phyloP scores from a whole-genome alignment of 2,888 invertebrate species.

The Schizotus pectinicornis region DNA sequence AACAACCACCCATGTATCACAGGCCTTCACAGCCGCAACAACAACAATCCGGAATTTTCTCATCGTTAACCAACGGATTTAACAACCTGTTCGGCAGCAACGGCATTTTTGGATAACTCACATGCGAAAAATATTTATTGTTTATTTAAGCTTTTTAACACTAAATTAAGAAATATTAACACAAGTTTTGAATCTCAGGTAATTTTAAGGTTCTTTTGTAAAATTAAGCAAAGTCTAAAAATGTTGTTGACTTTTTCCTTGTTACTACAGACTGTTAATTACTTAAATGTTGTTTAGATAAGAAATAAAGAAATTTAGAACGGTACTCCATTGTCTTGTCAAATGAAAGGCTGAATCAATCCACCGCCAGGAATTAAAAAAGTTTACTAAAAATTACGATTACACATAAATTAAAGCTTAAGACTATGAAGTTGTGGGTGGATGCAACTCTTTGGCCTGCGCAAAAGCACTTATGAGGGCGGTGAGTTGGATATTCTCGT shows the following conservation, averaged over 20 bases:
- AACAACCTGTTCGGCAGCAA: conserved; percentile 70
- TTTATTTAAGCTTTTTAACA: background rate
- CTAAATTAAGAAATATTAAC: no score
- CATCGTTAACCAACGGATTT: conserved; percentile 78
- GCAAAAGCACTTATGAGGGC: conserved; percentile 90
- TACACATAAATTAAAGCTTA: background rate
- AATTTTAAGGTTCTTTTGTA: background rate
- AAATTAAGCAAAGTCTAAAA: background rate
- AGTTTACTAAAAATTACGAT: conserved; percentile 3
- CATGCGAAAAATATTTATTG: background rate
- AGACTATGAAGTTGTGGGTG: conserved; percentile 34
- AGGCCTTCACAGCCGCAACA: conserved; percentile 59
- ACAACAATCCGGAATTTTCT: conserved; percentile 69
- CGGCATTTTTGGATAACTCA: conserved; percentile 64
- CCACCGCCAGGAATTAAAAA: background rate
- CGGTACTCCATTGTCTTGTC: no score
- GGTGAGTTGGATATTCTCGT: conserved; percentile 89
- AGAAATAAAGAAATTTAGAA: no score
- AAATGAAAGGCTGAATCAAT: no score
- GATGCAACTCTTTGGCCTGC: conserved; percentile 68
- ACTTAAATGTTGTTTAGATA: background rate
- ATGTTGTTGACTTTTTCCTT: background rate
- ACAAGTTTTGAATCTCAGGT: conserved; percentile 4
- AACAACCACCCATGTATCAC: conserved; percentile 56
- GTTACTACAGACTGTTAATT: no score